Conservation (phyloP, 2,797 vertebrate genomes). For the Lutjanus campechanus region DNA sequence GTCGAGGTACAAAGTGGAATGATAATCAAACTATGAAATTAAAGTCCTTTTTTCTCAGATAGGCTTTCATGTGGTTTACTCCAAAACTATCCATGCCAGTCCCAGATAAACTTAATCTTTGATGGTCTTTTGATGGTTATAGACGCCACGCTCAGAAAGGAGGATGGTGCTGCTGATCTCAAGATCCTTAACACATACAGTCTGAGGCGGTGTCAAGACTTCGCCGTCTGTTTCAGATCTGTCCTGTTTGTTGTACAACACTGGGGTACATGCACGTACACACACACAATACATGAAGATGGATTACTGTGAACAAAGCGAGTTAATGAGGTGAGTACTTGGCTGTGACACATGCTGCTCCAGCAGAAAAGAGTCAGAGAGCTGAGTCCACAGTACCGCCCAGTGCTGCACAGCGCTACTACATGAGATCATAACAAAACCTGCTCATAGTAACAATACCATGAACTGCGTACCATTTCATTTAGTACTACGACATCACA, state of each 20-base stretch:
- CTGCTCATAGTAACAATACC: not conserved
- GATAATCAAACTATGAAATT: conserved; percentile 59
- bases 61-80: conserved; percentile 39
- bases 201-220: not conserved
- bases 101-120: conserved; percentile 1
- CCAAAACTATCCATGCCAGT: not conserved
- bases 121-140: not conserved
- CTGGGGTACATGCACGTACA: conserved; percentile 13
- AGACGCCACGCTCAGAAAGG: conserved; percentile 10
- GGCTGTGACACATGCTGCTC: conserved; percentile 73
- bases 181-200: not conserved
- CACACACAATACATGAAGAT: conserved; percentile 44
- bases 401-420: not conserved
- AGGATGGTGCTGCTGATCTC: conserved; percentile 2
- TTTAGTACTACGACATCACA: not conserved
- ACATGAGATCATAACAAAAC: conserved; percentile 13
- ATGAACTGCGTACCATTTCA: not conserved
- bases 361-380: conserved; percentile 60
- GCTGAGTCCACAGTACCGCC: conserved; percentile 57
- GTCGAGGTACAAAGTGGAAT: conserved; percentile 40
- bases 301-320: conserved; percentile 62
- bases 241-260: conserved; percentile 27
- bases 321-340: conserved; percentile 73
- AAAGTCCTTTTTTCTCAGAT: conserved; percentile 17
- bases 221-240: conserved; percentile 31